Evolutionary conservation across 1,140 invertebrate species (phyloP), one percentile per base, ranked within the genome.

Genomic region (Solenopsis fugax): DNA sequence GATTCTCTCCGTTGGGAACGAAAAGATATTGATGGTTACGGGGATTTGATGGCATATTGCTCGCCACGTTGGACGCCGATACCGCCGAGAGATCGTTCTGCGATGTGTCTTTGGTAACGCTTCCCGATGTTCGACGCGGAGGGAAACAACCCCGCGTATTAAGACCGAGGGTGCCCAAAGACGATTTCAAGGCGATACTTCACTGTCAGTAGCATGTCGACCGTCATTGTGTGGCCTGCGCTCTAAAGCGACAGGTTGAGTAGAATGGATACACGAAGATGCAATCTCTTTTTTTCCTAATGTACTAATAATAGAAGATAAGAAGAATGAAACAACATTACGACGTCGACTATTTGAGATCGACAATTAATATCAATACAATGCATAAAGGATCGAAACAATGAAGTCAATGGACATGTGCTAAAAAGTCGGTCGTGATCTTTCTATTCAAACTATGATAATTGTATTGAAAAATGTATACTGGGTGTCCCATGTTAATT

Each of bases 41-140:
- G 93, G 93, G 87, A 94, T 95, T 95, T 95, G 94, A 95, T 95
- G 93, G 94, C 94, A 95, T 95, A 95, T 95, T 95, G 94, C 94
- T 93, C 91, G 89, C 9, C 48, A 24, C 90, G 89, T 93, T 92
- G 87, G 65, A 41, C 86, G 56, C 56, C 91, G 90, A 93, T 93
- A 90, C 37, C 85, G 86, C 85, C 58, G 77, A 80, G 77, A 93
- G 93, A 95, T 95, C 94, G 94, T 89, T 95, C 93, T 94, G 94
- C 94, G 93, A 95, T 95, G 93, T 93, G 93, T 93, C 93, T 95
- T 95, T 93, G 87, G 92, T 93, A 93, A 93, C 92, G 91, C 88
- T 95, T 95, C 93, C 91, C 92, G 90, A 94, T 95, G 92, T 84
- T 84, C 65, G 69, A 58, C 56, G 75, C 71, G n/a, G 73, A 56